Evolutionary conservation across 2,888 invertebrate genomes (phyloP), one percentile per base, ranked within the genome.

Genomic region (Ormyrus rosae): DNA sequence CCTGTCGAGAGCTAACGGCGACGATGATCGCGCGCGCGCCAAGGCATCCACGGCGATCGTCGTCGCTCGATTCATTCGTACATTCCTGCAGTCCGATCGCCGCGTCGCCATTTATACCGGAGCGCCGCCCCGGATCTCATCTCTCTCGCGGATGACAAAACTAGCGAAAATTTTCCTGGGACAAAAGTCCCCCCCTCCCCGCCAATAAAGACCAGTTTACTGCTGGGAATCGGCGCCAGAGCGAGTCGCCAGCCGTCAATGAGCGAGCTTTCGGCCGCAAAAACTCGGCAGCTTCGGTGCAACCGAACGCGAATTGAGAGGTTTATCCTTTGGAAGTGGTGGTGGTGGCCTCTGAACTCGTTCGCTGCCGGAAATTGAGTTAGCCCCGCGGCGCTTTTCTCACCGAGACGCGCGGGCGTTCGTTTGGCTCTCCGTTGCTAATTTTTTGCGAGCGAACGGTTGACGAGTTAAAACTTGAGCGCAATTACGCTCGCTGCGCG

Each of bases 141-240:
- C 19, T 19, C 19, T 19, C 34, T 34, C 48, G 45, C 67, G 63
- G 68, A 73, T 34, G 79, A 69, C 46, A 50, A 53, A 72, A 69
- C 11, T 50, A 13, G 63, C 63, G 79, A 60, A 69, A 78, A 73
- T 58, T 73, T 60, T 55, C 60, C 8, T 68, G 76, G 72, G 56
- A 68, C 68, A 50, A 75, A 65, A 45, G 51, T 48, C n/a, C 11
- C 51, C 53, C n/a, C 11, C 51, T 63, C 13, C n/a, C 61, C 45
- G 67, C 70, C 58, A 74, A 72, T 78, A 72, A 65, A 73, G 63
- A 56, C 64, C 51, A 19, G 56, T 79, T 80, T 81, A 80, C 65
- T 58, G 80, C 76, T 78, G 82, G 82, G 80, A 80, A 80, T 78
- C 78, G 67, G 65, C 61, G 73, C 51, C 78, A 55, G 73, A 80